Percentiles rank a stretch among this genome's conserved stretches.
Evolutionary conservation across 2,113 vertebrate species (phyloP).

Genomic region (Varanus salvator): DNA sequence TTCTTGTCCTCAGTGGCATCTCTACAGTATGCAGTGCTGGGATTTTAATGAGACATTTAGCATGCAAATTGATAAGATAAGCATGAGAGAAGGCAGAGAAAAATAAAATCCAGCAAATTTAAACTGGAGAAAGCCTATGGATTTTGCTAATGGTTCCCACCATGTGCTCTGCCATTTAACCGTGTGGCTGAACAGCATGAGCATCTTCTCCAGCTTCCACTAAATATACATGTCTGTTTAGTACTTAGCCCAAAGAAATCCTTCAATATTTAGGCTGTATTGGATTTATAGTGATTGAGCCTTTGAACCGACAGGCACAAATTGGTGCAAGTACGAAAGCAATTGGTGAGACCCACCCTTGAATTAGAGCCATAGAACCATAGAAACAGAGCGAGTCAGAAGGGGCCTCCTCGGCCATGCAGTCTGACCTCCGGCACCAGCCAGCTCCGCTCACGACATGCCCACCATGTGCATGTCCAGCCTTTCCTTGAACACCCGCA

Average conservation of each 20-base stretch:
- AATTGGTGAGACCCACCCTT: no score
- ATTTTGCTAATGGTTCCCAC: conserved; percentile 26
- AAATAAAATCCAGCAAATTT: conserved; percentile 22
- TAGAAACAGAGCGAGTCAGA: no score
- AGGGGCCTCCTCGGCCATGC: no score
- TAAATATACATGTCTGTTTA: background rate
- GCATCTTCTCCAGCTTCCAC: accelerated
- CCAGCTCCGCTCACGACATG: no score
- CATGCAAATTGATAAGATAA: conserved; percentile 42
- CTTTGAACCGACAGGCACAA: background rate
- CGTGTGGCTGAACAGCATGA: background rate
- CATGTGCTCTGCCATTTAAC: conserved; percentile 17
- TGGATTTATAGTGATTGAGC: background rate
- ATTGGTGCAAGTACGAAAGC: background rate
- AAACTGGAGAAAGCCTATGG: background rate
- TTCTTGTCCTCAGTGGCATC: conserved; percentile 42
- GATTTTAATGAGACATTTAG: conserved; percentile 48
- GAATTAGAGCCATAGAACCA: no score
- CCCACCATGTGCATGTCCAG: no score
- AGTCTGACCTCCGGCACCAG: no score
- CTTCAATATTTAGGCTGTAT: background rate
- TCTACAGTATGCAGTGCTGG: conserved; percentile 27
- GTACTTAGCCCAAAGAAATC: background rate
- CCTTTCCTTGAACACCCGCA: no score
- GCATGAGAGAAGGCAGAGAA: conserved; percentile 21